Evolutionary conservation across 2,888 invertebrate genomes (phyloP), one percentile per base, ranked within the genome.

Genomic region (Pachymerium ferrugineum): DNA sequence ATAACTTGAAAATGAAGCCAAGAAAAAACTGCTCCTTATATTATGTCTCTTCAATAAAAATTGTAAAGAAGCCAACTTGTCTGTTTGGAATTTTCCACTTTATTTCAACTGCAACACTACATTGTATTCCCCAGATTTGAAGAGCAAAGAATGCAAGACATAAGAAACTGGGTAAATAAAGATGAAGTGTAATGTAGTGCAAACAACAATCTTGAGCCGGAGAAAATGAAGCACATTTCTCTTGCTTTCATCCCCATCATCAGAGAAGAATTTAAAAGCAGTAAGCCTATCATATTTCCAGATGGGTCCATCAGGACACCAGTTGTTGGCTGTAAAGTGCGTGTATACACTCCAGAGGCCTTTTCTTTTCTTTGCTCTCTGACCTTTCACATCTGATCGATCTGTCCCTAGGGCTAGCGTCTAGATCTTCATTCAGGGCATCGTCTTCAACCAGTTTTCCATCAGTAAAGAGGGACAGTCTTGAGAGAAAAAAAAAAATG

Each of bases 261-360:
- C 22, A 22, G 10, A 47, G 12, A 62, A n/a, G 62, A 62, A 62
- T 62, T 62, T 62, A 62, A 62, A 28, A 22, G 8, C 62, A 10
- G 28, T 62, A 62, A 62, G 12, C 62, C n/a, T 22, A 62, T 62
- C 62, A 62, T 62, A 62, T 62, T 62, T 62, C 62, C 62, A 62
- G 28, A 62, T 28, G 62, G 62, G 12, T 28, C 62, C 62, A 62
- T 25, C 28, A 54, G 22, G 54, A 54, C 8, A 54, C 54, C 54
- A 62, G 62, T 62, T 62, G 62, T 62, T 62, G 62, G 62, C 62
- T 25, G 62, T 16, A 62, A 62, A 62, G 62, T 62, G 62, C 62
- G 25, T 28, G 47, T 47, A 47, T 19, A 1, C 3, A 12, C 14
- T 47, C 12, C 47, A 47, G 8, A 47, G 47, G 19, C 47, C 19